Conservation (phyloP, 2,113 vertebrate genomes). For the Paratilapia polleni region DNA sequence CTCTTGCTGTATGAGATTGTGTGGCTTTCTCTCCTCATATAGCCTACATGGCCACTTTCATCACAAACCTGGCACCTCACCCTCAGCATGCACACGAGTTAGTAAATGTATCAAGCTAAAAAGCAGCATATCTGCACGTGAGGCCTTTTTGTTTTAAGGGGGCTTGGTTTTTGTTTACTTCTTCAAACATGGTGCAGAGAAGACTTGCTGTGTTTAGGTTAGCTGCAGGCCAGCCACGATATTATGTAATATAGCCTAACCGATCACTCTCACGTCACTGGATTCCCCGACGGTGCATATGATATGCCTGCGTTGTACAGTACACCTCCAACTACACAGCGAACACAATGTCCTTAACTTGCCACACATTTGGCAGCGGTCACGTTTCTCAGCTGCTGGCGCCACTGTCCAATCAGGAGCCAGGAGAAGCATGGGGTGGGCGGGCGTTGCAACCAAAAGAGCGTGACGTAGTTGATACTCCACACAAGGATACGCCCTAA, state of each 20-base stretch:
- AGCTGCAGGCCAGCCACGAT: conserved; percentile 1
- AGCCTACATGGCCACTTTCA: not conserved
- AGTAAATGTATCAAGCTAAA: not conserved
- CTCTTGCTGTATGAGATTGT: not conserved
- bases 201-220: not conserved
- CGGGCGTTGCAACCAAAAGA: not conserved
- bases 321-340: not conserved
- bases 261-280: conserved; percentile 37
- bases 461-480: conserved; percentile 26
- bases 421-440: conserved; percentile 23
- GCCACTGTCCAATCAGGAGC: conserved; percentile 65
- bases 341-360: conserved; percentile 65
- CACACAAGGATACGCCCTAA: conserved; percentile 32
- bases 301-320: conserved; percentile 3
- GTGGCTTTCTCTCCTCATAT: not conserved
- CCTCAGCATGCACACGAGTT: not conserved
- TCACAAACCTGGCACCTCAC: not conserved
- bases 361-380: conserved; percentile 58
- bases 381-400: conserved; percentile 77
- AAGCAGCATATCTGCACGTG: conserved; percentile 25
- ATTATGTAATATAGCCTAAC: conserved; percentile 52
- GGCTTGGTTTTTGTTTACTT: conserved; percentile 34
- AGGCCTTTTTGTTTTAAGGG: conserved; percentile 22
- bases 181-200: conserved; percentile 1
- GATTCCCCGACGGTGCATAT: conserved; percentile 14